Evolutionary conservation across 2,888 invertebrate species (phyloP), one percentile per base, ranked within the genome.

Genomic region (Leptinotarsa haldemani): DNA sequence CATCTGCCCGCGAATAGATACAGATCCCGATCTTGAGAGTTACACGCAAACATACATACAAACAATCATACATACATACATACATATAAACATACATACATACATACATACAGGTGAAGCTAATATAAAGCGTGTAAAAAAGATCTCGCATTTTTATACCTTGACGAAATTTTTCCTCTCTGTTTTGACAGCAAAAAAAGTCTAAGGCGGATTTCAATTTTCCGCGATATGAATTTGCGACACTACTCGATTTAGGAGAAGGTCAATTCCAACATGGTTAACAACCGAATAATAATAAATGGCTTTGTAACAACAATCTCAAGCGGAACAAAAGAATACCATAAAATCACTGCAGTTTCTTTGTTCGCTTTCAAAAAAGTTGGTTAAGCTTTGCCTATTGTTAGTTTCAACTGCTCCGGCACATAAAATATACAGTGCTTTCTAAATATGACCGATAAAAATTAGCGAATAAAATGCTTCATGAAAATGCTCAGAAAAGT

Each of bases 271-370:
- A 61, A 61, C 61, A 61, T 18, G 20, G 61, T 75, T 71, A 75
- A 75, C 69, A 73, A 73, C 73, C 76, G 76, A 76, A 76, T 73
- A 71, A 69, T 53, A 71, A 73, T 73, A 71, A 65, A 65, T 71
- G 70, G 76, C 76, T 73, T 76, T 76, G 73, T 71, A 69, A 25
- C 52, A 71, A 69, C 50, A 73, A 75, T 75, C 63, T 68, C 73
- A 73, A 71, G 73, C 75, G 73, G 68, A 71, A 71, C 66, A 61
- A 61, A n/a, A 61, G 9, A 25, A 61, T 61, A 61, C 61, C 61
- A 61, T 61, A n/a, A 61, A 61, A 61, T 61, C 30, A 61, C 30
- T n/a, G 40, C 61, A 61, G 25, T 61, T 25, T 61, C 61, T 61
- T 61, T 61, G 61, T 61, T 61, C 30, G 30, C 16, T 30, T 15